Base-by-base conservation (phyloP, 1,140 invertebrate species). In the Arion vulgaris region DNA sequence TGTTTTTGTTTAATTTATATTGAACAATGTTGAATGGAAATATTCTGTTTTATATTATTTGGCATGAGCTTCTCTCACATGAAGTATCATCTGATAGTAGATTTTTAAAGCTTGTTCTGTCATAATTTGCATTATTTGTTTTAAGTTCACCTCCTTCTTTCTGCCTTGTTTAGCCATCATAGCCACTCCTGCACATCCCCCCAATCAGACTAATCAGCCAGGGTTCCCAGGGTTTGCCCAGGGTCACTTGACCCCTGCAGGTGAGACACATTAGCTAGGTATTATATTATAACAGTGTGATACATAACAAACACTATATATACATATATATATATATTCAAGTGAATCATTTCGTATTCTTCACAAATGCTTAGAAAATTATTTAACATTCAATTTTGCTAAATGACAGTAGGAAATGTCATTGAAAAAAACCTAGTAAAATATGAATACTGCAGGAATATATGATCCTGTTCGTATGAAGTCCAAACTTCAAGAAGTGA, bases 231-330 rank as follows among this genome's bases (percentile, higher is more conserved):
- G 45, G 51, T 78, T 78, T 68, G 36, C 45, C 76, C 76, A 62
- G 36, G 76, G 76, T 45, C 76, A 66, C 57, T 15, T 38, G 28
- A 78, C 76, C 17, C 76, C 76, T 28, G 39, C 76, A 78, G 76
- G 76, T 78, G 76, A 78, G 76, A 19, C 38, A 34, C 38, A 39
- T 9, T 38, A 49, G 38, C 71, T 73, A 57, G 19, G 23, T 57
- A 57, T 57, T 57, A 15, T 57, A 57, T 57, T 57, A 15, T 57
- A 45, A 45, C 41, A 57, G 53, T 57, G 53, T 57, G 4, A 49
- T 9, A 57, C 53, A 23, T 57, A 2, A 57, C 26, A 11, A 15
- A 57, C 53, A 57, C 41, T 7, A 45, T 45, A 45, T 45, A 45
- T 45, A 15, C n/a, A n/a, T n/a, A n/a, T n/a, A n/a, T n/a, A n/a